Base-by-base conservation (phyloP, 2,888 invertebrate genomes). In the Drosophila mimetica region DNA sequence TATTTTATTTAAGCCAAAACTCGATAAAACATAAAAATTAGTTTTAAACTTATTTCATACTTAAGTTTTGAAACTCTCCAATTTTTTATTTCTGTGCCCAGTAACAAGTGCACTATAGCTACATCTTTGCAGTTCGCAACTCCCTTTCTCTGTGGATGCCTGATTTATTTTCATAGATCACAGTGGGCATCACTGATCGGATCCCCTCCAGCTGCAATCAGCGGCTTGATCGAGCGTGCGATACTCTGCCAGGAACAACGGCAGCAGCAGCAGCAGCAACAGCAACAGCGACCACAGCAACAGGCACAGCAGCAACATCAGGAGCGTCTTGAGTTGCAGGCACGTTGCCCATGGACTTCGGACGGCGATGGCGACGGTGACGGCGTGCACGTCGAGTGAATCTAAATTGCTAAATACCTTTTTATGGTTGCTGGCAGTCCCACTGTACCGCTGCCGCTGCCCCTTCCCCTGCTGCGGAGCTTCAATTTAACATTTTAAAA, bases 391-490 rank as follows among this genome's bases (percentile, higher is more conserved):
- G 82, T 85, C 87, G 86, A 82, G 85, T 85, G 84, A 87, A 84
- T 84, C 84, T 84, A 84, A 84, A 84, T 84, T 84, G 84, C 84
- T 84, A 84, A 84, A 84, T 84, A 84, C 84, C 84, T 87, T 87
- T 84, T 84, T 84, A 84, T 84, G 87, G 84, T 85, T 77, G 73
- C 74, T 79, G 75, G 66, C 64, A 58, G 53, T 36, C 60, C 20
- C 48, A 52, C 48, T 41, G 52, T 47, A 59, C 57, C 53, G 22
- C 51, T 18, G 41, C 41, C 18, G 9, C 42, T 32, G 42, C 57
- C 53, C 18, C 51, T 18, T 36, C 41, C 18, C 13, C 42, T 32
- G 42, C 41, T 39, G 46, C 60, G 57, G 72, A 76, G 76, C 82
- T 78, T 79, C 83, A 85, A 87, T 84, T 87, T 82, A 84, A 87